Conservation (phyloP, 1,140 invertebrate genomes). For the Drosophila neocordata region DNA sequence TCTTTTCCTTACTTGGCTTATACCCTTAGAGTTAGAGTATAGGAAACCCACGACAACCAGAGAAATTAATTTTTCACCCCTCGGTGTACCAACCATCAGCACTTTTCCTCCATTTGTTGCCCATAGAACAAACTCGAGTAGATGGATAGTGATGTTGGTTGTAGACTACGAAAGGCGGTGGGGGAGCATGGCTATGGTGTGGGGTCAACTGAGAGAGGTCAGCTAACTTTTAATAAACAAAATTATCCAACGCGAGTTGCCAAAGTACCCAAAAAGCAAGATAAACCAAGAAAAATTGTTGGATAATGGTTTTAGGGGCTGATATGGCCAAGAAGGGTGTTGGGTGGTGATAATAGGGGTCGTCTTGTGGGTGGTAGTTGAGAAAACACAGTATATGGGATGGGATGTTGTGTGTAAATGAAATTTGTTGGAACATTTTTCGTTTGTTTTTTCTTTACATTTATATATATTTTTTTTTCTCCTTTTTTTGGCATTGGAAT, state of each 20-base stretch:
- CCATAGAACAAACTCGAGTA: background rate
- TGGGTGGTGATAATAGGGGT: background rate
- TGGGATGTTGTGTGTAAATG: background rate
- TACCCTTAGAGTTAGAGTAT: background rate
- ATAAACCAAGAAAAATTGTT: conserved; percentile 59
- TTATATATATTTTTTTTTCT: too few species aligned
- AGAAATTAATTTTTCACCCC: conserved; percentile 67
- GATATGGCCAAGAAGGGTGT: background rate
- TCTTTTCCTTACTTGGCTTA: too few species aligned
- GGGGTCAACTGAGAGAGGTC: conserved; percentile 46
- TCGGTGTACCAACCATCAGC: background rate
- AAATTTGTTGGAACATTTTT: conserved; percentile 34
- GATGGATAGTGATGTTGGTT: background rate
- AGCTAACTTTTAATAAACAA: conserved; percentile 78
- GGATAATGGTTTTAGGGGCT: conserved; percentile 6
- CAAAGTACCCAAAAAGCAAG: conserved; percentile 68
- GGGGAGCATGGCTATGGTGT: background rate
- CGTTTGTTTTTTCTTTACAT: too few species aligned
- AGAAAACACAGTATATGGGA: background rate
- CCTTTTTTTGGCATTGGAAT: background rate
- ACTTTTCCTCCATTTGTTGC: background rate
- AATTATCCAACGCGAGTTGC: conserved; percentile 62
- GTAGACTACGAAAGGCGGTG: too few species aligned
- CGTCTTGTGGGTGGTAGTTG: background rate
- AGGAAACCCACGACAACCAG: conserved; percentile 36